Evolutionary conservation across 2,113 vertebrate genomes (phyloP), one percentile per base, ranked within the genome.

Genomic region (Conger conger): DNA sequence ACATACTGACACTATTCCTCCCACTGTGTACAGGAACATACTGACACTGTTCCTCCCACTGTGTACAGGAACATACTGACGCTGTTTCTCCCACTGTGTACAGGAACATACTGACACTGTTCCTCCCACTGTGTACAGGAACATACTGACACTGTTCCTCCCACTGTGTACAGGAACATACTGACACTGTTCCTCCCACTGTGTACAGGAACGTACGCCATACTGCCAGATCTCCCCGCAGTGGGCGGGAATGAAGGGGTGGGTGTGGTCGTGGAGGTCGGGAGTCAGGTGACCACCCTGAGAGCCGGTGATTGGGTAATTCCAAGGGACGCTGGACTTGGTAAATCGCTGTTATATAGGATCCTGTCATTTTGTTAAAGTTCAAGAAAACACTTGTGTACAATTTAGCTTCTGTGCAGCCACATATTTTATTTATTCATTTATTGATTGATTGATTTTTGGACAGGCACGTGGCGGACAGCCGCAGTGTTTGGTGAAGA

Each of bases 211-310:
- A 97, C 96, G 0, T 99, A 99, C 0, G 94, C 96, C 6, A 91
- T 97, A 77, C 92, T 97, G 36, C 92, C 96, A 0, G 87, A 93
- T 0, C 93, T 99, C 68, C 98, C 98, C 0, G 96, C 98, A 0
- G 93, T 99, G 37, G 97, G 96, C 42, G 98, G 98, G 16, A 99
- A 97, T 0, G 98, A 99, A 92, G 98, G 98, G 0, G 96, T 99
- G 0, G 97, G 95, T 33, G 93, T 96, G 83, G 96, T 99, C 1
- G 13, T 96, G n/a, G 95, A 97, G 36, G 95, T 97, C 0, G 98
- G 98, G 85, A 87, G 73, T 50, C 83, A 79, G 0, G 98, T 99
- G 85, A 91, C 88, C 0, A 81, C 91, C 0, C 82, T 99, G 83
- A 95, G 94, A 89, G 90, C 91, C 0, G 97, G 98, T 83, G 97